Evolutionary conservation across 2,888 invertebrate species (phyloP).

Genomic region (Plemyria rubiginata): DNA sequence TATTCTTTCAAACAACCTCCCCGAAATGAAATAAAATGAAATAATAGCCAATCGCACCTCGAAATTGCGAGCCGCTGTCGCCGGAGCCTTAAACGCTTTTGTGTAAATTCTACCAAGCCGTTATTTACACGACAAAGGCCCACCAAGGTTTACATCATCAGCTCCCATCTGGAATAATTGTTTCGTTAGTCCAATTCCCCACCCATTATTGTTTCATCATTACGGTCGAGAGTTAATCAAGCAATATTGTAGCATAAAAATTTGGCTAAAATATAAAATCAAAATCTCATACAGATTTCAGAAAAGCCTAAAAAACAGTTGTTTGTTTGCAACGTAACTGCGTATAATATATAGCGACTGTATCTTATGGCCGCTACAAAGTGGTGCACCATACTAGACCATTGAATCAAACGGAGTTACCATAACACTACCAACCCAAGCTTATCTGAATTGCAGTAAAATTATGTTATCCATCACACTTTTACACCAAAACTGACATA

Average conservation of each 20-base stretch:
- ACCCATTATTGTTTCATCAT: not conserved
- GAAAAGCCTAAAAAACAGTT: too few relatives aligned
- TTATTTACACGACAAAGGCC: conserved; percentile 9
- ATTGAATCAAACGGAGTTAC: too few relatives aligned
- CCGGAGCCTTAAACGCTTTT: too few relatives aligned
- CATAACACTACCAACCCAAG: conserved; percentile 13
- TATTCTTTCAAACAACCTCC: too few relatives aligned
- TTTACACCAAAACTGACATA: conserved; percentile 69
- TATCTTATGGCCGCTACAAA: not conserved
- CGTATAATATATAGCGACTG: too few relatives aligned
- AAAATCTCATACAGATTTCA: too few relatives aligned
- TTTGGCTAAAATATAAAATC: too few relatives aligned
- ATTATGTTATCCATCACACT: conserved; percentile 64
- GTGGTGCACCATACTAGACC: not conserved
- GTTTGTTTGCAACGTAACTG: too few relatives aligned
- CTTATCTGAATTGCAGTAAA: conserved; percentile 22
- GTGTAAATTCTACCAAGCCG: conserved; percentile 13
- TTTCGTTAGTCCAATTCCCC: not conserved
- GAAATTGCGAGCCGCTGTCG: too few relatives aligned
- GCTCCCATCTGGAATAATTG: not conserved
- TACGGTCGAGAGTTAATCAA: not conserved
- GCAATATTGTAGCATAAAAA: too few relatives aligned
- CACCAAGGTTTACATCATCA: conserved; percentile 2
- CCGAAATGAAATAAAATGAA: too few relatives aligned
- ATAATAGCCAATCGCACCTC: too few relatives aligned